Conservation (phyloP, 2,888 invertebrate genomes). For the Aporophyla lueneburgensis region DNA sequence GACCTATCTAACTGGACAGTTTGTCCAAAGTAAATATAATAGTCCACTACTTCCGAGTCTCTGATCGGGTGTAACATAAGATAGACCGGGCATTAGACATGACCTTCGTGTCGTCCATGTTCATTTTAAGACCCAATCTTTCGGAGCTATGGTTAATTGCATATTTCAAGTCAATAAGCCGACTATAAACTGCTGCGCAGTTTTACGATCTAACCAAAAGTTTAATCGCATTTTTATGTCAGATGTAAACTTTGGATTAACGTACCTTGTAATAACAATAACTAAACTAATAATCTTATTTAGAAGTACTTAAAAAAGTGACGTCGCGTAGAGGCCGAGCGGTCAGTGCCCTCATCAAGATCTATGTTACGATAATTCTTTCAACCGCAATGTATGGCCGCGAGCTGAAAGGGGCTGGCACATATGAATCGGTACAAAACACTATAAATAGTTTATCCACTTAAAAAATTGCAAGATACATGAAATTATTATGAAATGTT, state of each 20-base stretch:
- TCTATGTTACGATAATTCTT: conserved; percentile 89
- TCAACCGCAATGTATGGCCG: conserved; percentile 85
- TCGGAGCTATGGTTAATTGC: conserved; percentile 5
- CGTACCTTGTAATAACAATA: conserved; percentile 59
- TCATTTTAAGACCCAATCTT: no score
- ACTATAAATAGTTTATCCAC: conserved; percentile 63
- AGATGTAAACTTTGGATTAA: conserved; percentile 55
- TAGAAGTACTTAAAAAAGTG: conserved; percentile 68
- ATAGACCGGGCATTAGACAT: no score
- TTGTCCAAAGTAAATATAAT: no score
- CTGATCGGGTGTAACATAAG: no score
- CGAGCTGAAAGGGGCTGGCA: conserved; percentile 78
- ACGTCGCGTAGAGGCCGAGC: conserved; percentile 75
- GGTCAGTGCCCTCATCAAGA: conserved; percentile 85
- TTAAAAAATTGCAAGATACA: conserved; percentile 63
- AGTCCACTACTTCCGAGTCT: no score
- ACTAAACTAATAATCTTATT: conserved; percentile 67
- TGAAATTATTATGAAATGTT: conserved; percentile 51
- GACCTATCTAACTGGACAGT: no score
- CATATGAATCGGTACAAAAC: conserved; percentile 74
- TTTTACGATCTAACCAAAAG: conserved; percentile 21
- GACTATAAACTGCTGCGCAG: conserved; percentile 2
- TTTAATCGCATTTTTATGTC: conserved; percentile 42
- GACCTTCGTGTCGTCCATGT: no score
- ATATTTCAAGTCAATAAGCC: conserved; percentile 7